Conservation (phyloP, 2,113 vertebrate species). For the Dicerorhinus sumatrensis region DNA sequence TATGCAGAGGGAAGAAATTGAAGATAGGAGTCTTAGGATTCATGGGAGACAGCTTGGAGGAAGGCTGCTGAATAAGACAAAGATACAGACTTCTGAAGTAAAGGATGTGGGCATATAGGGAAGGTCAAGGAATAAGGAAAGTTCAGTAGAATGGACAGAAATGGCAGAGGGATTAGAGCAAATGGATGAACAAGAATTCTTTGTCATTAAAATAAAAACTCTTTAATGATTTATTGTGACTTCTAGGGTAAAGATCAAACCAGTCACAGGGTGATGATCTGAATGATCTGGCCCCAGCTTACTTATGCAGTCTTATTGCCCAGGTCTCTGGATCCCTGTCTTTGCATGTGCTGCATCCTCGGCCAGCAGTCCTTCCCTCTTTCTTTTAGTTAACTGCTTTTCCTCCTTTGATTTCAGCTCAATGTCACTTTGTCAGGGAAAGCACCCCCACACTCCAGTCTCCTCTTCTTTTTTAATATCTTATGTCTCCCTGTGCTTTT, state of each 20-base stretch:
- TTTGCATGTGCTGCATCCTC: neutral
- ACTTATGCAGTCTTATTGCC: fast-evolving
- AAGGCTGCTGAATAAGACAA: neutral
- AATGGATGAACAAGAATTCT: neutral
- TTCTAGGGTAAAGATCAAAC: neutral
- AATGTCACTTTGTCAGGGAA: neutral
- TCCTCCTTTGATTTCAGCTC: neutral
- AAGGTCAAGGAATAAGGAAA: neutral
- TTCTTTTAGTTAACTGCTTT: neutral
- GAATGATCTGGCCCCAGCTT: neutral
- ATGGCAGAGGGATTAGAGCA: neutral
- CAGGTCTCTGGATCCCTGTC: fast-evolving
- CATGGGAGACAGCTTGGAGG: neutral
- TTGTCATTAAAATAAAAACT: neutral
- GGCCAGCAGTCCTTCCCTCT: neutral
- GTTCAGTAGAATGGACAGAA: neutral
- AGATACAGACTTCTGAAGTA: neutral
- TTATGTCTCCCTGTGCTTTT: neutral
- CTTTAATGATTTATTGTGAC: neutral
- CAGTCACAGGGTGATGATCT: neutral
- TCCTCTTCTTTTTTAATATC: neutral
- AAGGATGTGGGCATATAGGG: neutral
- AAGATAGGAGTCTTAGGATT: neutral
- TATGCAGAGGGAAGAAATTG: neutral
- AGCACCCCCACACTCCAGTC: fast-evolving